Evolutionary conservation across 2,888 invertebrate genomes (phyloP), one percentile per base, ranked within the genome.

Genomic region (Drosophila pegasa): DNA sequence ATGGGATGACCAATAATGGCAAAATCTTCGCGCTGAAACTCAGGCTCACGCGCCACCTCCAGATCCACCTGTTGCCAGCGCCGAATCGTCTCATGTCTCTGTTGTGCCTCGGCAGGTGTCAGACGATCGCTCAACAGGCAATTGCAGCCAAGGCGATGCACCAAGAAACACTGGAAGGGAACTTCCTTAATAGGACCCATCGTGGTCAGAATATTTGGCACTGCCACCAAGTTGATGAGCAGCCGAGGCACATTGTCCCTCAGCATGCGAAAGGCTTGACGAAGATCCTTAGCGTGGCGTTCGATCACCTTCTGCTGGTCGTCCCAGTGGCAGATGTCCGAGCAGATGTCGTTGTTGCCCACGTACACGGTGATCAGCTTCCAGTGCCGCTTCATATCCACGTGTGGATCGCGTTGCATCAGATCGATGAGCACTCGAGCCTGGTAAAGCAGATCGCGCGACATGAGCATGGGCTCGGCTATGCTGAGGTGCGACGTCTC

Each of bases 321-420:
- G 10, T 91, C 82, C 43, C 90, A 71, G 75, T 92, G 93, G 74
- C 95, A 95, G 57, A 94, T 90, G 43, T 94, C 93, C 0, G 90
- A 71, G 80, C 95, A 95, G 74, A 95, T 93, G 75, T 95, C 94
- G 83, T 95, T 95, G 31, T 92, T 90, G 22, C 95, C 94, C 40
- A 95, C 93, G 89, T 94, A 93, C 1, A 94, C 80, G 0, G 93
- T 94, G 20, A 95, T 90, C 40, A 95, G 78, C 90, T 95, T 95
- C 95, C 95, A 95, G 75, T 95, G 93, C 7, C 92, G 92, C 31
- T 93, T 72, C 62, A 94, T 73, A 73, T 95, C 91, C 1, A 95
- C 93, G 48, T 84, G 64, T 2, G 86, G 86, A 85, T 91, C 90
- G 0, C 73, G 80, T 8, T 77, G 78, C 65, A 91, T 50, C 6